Evolutionary conservation across 2,888 invertebrate genomes (phyloP).

Genomic region (Beris chalybata): DNA sequence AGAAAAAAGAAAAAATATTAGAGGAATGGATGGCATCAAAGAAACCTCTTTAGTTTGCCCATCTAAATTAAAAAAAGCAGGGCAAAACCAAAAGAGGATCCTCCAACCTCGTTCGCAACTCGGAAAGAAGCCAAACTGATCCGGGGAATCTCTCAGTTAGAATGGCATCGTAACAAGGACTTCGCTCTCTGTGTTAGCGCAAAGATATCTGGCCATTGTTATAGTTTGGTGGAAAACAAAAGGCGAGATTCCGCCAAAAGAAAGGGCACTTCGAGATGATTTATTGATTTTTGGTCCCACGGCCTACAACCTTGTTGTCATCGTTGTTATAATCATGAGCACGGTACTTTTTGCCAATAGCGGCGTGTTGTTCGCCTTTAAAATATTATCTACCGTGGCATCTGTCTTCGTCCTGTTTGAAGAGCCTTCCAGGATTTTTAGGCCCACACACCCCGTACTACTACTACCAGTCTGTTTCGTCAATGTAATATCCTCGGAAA

Average conservation of each 20-base stretch:
- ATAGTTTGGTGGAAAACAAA: constrained; percentile 25
- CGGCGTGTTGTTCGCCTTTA: neutral
- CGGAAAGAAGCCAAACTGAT: constrained; percentile 27
- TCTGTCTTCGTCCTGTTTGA: constrained; percentile 2
- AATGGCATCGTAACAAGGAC: constrained; percentile 23
- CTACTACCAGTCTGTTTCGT: too few species aligned
- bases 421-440: too few species aligned
- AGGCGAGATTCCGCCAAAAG: constrained; percentile 31
- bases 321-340: constrained; percentile 25
- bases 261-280: constrained; percentile 38
- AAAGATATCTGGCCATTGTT: constrained; percentile 18
- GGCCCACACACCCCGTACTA: too few species aligned
- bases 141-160: constrained; percentile 24
- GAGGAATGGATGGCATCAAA: constrained; percentile 21
- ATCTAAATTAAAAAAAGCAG: constrained; percentile 36
- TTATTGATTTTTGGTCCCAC: constrained; percentile 38
- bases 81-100: constrained; percentile 15
- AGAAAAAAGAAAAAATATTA: too few species aligned
- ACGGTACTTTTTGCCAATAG: constrained; percentile 22
- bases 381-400: constrained; percentile 13
- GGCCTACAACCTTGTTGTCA: constrained; percentile 22
- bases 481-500: too few species aligned
- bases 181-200: constrained; percentile 17
- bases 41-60: constrained; percentile 36
- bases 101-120: constrained; percentile 30